These are phyloP conservation scores for Amblyjoppa proteus DNA, from an alignment of 2,888 invertebrate species.

Conservation along the genomic window DNA sequence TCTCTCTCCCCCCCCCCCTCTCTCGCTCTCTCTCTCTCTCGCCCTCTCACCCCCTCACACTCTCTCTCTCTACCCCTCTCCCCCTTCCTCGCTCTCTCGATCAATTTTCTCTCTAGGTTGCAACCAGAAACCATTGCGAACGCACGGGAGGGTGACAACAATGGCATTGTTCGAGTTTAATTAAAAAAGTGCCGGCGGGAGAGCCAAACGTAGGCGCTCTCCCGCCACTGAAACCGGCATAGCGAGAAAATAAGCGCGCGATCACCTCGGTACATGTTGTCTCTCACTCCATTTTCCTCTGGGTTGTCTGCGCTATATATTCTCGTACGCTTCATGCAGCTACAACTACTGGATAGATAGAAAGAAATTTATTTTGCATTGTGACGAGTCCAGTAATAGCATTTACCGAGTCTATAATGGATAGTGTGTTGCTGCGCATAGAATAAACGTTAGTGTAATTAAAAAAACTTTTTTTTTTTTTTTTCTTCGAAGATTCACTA, in stretches of 20 bases:
- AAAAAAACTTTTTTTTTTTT: neutral
- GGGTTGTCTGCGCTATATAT: neutral
- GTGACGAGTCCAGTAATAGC: neutral
- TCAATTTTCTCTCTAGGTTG: conserved; percentile 23
- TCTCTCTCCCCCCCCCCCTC: neutral
- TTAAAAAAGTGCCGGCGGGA: conserved; percentile 69
- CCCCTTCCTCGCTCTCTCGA: neutral
- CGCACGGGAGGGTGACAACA: conserved; percentile 66
- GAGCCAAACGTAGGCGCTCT: conserved; percentile 60
- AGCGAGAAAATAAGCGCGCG: conserved; percentile 58
- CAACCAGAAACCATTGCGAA: conserved; percentile 66
- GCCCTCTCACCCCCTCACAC: conserved; percentile 1
- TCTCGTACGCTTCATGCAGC: conserved; percentile 17
- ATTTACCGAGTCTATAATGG: neutral
- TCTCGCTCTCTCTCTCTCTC: neutral
- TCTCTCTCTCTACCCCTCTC: neutral
- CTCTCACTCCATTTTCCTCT: conserved; percentile 36
- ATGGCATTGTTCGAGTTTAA: conserved; percentile 69
- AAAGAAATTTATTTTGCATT: neutral
- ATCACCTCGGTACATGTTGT: conserved; percentile 49
- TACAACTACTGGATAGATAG: neutral
- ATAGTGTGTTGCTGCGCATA: neutral
- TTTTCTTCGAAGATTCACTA: neutral
- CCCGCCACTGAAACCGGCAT: conserved; percentile 26
- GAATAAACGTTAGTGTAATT: neutral